These are phyloP conservation scores for Aradophagus sp. DNA, from an alignment of 1,140 invertebrate species.

Conservation along the genomic window DNA sequence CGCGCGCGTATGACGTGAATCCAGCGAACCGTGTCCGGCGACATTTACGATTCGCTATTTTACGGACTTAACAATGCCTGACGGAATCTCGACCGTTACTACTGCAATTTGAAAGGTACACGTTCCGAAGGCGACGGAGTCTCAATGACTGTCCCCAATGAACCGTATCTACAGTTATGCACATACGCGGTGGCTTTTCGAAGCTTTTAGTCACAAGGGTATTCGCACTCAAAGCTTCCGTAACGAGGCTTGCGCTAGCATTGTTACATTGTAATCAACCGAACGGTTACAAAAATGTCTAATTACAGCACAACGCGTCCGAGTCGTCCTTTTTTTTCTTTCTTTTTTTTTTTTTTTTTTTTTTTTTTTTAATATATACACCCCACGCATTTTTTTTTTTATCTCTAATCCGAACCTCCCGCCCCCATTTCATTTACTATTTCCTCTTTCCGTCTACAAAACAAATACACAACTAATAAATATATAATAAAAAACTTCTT, in stretches of 20 bases:
- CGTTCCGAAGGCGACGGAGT: conserved; percentile 13
- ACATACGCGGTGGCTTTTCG: conserved; percentile 25
- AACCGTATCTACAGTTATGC: conserved; percentile 23
- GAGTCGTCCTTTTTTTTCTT: too few species aligned
- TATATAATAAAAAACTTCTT: too few species aligned
- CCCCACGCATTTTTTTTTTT: too few species aligned
- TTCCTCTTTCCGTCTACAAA: too few species aligned
- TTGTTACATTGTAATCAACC: conserved; percentile 29
- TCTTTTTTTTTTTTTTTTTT: too few species aligned
- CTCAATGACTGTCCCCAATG: conserved; percentile 25
- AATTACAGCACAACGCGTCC: conserved; percentile 18
- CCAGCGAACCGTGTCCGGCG: background rate
- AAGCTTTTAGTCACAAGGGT: conserved; percentile 39
- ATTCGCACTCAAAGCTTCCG: conserved; percentile 32
- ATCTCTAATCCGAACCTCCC: too few species aligned
- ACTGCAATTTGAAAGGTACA: conserved; percentile 21
- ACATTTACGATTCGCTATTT: conserved; percentile 12
- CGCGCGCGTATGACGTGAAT: background rate
- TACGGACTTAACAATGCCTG: conserved; percentile 24
- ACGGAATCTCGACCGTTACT: conserved; percentile 38
- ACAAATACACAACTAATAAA: too few species aligned
- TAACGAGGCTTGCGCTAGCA: conserved; percentile 31
- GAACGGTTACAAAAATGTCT: conserved; percentile 35
- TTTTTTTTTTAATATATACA: too few species aligned
- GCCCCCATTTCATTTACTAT: too few species aligned